phyloP scores from a whole-genome alignment of 2,888 invertebrate species.

The Caenorhabditis sulstoni region DNA sequence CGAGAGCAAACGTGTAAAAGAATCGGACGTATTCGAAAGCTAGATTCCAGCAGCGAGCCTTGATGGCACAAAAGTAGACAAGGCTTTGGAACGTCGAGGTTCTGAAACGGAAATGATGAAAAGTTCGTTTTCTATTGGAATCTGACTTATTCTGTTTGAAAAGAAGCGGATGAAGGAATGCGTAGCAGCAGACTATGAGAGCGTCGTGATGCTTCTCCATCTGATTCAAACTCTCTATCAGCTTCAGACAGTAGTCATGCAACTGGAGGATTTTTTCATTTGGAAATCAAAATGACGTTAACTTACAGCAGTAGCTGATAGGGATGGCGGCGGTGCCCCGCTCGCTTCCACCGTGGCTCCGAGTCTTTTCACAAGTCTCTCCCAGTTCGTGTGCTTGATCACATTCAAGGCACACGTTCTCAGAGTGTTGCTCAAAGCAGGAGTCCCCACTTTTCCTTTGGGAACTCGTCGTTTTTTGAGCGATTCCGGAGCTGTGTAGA shows the following conservation, averaged over 20 bases:
- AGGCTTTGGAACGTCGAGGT: slow-evolving; percentile 72
- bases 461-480: slow-evolving; percentile 52
- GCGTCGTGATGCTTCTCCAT: slow-evolving; percentile 68
- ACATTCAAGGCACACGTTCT: slow-evolving; percentile 66
- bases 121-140: background rate
- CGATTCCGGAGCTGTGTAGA: slow-evolving; percentile 51
- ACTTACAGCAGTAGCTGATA: slow-evolving; percentile 52
- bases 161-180: slow-evolving; percentile 75
- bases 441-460: slow-evolving; percentile 30
- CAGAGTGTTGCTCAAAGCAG: slow-evolving; percentile 63
- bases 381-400: slow-evolving; percentile 67
- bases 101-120: slow-evolving; percentile 53
- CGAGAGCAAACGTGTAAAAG: slow-evolving; percentile 53
- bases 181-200: slow-evolving; percentile 76
- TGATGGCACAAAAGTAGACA: slow-evolving; percentile 74
- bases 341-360: slow-evolving; percentile 61
- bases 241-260: slow-evolving; percentile 77
- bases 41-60: slow-evolving; percentile 72
- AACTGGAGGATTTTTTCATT: slow-evolving; percentile 48
- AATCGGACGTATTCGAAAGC: slow-evolving; percentile 79
- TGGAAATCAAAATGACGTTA: background rate
- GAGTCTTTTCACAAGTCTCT: slow-evolving; percentile 71
- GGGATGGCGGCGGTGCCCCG: slow-evolving; percentile 17
- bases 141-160: slow-evolving; percentile 61
- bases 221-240: slow-evolving; percentile 71